Evolutionary conservation across 2,888 invertebrate species (phyloP).

Genomic region (Thymelicus sylvestris): DNA sequence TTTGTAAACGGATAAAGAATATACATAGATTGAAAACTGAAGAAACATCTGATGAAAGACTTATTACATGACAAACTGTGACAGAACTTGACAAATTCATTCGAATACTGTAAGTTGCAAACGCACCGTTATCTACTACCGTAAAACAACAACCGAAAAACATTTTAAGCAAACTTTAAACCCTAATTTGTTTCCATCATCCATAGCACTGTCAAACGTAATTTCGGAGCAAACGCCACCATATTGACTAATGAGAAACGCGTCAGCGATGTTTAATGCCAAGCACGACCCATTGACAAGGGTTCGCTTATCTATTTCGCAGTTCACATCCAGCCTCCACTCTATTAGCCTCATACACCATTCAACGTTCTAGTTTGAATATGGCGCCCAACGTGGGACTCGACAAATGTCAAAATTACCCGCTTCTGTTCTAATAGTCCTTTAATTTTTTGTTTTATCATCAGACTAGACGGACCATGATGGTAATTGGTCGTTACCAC

Average conservation of each 20-base stretch:
- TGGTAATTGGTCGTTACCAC: too few relatives aligned
- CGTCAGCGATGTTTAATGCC: constrained; percentile 41
- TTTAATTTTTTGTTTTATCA: too few relatives aligned
- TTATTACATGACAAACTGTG: too few relatives aligned
- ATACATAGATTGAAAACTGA: too few relatives aligned
- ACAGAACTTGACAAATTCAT: too few relatives aligned
- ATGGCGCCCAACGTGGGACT: constrained; percentile 26
- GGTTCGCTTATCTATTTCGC: constrained; percentile 39
- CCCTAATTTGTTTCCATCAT: constrained; percentile 33
- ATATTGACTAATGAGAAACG: constrained; percentile 42
- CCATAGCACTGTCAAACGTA: constrained; percentile 32
- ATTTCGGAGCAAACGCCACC: constrained; percentile 19
- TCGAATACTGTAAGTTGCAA: background rate
- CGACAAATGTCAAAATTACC: background rate
- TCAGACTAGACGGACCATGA: too few relatives aligned
- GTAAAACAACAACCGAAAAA: background rate
- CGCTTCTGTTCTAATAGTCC: background rate
- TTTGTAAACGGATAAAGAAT: too few relatives aligned
- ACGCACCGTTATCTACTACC: background rate
- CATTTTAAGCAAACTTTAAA: constrained; percentile 19
- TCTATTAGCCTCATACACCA: constrained; percentile 15
- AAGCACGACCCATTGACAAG: constrained; percentile 44
- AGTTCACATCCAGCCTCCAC: constrained; percentile 20
- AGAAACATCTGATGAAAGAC: too few relatives aligned
- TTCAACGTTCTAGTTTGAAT: constrained; percentile 3